These are phyloP conservation scores for Limosa lapponica DNA, from an alignment of 2,797 vertebrate genomes.

Conservation along the genomic window DNA sequence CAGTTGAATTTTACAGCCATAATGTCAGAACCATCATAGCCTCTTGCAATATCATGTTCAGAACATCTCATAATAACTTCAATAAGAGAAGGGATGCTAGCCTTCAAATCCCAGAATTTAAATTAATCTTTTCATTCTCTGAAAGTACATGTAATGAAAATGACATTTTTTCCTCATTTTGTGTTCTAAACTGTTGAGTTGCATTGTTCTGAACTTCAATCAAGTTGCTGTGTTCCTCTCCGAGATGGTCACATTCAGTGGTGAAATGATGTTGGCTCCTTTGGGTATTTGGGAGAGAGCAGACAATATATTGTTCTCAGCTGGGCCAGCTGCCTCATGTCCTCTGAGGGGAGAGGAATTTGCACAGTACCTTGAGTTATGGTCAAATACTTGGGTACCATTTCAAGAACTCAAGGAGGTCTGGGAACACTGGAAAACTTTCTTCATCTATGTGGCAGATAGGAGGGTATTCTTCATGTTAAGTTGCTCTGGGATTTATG, in stretches of 20 bases:
- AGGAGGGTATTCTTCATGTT: not conserved
- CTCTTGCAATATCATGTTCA: not conserved
- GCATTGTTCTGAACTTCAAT: not conserved
- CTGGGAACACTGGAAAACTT: not conserved
- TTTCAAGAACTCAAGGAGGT: not conserved
- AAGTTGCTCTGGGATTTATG: not conserved
- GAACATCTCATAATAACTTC: not conserved
- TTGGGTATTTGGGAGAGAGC: not conserved
- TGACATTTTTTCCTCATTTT: not conserved
- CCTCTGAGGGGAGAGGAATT: not conserved
- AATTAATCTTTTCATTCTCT: not conserved
- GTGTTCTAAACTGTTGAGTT: not conserved
- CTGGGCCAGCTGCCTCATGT: not conserved
- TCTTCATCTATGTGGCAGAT: not conserved
- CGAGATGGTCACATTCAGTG: not conserved
- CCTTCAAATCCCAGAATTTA: not conserved
- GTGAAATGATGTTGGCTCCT: not conserved
- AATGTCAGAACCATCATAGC: not conserved
- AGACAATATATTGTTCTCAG: not conserved
- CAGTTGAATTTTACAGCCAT: not conserved
- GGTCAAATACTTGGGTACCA: not conserved
- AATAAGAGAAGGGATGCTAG: not conserved
- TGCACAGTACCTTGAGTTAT: not conserved
- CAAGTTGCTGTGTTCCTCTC: not conserved
- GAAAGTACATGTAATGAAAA: not conserved